Percentiles rank a stretch among this genome's conserved stretches.
These are phyloP conservation scores for Zoanthus sociatus DNA, from an alignment of 92 coral and sea anemone species.

Conservation along the genomic window DNA sequence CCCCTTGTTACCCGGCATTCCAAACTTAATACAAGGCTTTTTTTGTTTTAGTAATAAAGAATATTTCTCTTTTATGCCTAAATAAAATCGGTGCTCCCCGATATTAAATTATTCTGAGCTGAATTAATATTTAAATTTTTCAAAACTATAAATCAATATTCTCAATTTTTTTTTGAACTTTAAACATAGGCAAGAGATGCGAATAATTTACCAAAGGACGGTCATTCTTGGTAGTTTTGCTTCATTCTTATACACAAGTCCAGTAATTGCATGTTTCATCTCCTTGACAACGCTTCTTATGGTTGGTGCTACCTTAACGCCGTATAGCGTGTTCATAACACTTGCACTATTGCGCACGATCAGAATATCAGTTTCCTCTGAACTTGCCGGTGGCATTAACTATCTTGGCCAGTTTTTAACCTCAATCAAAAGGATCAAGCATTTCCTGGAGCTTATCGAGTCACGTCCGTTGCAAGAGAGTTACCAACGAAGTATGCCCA, in stretches of 20 bases:
- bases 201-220: slow-evolving; percentile 74
- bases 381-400: slow-evolving; percentile 80
- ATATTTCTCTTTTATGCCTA: no score
- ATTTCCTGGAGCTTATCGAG: slow-evolving; percentile 79
- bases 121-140: not conserved
- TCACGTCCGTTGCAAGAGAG: slow-evolving; percentile 58
- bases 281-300: slow-evolving; percentile 87
- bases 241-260: slow-evolving; percentile 82
- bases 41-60: not conserved
- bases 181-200: slow-evolving; percentile 75
- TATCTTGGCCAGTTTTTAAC: slow-evolving; percentile 70
- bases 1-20: no score
- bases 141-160: not conserved
- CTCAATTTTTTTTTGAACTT: not conserved
- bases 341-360: slow-evolving; percentile 79
- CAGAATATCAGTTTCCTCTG: slow-evolving; percentile 81
- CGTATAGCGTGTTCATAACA: slow-evolving; percentile 82
- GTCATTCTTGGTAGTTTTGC: slow-evolving; percentile 87
- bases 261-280: slow-evolving; percentile 79
- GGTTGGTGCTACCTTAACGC: slow-evolving; percentile 67
- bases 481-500: slow-evolving; percentile 63
- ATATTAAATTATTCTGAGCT: not conserved
- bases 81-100: not conserved
- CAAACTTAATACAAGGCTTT: not conserved
- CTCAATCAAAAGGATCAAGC: slow-evolving; percentile 72